A percentile compares a stretch with the other conserved stretches of the same genome.
Conservation (phyloP, 2,797 vertebrate species). For the Anas bahamensis region DNA sequence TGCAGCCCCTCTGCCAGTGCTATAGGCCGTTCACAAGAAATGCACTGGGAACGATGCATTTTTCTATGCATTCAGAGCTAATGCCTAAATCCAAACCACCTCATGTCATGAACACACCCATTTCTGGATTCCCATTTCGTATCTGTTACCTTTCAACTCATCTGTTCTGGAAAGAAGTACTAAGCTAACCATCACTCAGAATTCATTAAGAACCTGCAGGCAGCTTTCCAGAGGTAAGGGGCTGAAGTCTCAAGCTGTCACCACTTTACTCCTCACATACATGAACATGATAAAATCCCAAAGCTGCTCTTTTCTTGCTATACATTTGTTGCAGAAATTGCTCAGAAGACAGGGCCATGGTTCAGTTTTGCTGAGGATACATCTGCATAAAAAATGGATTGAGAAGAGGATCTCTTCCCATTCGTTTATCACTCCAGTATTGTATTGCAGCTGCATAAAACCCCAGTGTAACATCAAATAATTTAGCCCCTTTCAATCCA, state of each 20-base stretch:
- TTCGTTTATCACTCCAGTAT: not conserved
- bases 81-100: not conserved
- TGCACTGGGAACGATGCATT: not conserved
- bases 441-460: not conserved
- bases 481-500: too few relatives aligned
- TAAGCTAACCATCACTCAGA: not conserved
- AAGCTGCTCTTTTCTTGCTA: not conserved
- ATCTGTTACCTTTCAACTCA: not conserved
- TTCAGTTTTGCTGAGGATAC: not conserved
- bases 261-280: not conserved
- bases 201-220: not conserved
- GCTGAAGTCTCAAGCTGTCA: not conserved
- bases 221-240: not conserved
- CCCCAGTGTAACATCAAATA: not conserved
- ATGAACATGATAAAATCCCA: not conserved
- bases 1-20: not conserved
- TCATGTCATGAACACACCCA: not conserved
- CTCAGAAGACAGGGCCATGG: not conserved
- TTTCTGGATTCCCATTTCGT: too few relatives aligned
- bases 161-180: not conserved
- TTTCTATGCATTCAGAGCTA: not conserved
- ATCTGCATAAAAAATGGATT: not conserved
- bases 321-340: not conserved
- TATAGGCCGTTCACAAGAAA: not conserved
- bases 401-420: not conserved